Conservation (phyloP, 2,113 vertebrate genomes). For the Percina caprodes region DNA sequence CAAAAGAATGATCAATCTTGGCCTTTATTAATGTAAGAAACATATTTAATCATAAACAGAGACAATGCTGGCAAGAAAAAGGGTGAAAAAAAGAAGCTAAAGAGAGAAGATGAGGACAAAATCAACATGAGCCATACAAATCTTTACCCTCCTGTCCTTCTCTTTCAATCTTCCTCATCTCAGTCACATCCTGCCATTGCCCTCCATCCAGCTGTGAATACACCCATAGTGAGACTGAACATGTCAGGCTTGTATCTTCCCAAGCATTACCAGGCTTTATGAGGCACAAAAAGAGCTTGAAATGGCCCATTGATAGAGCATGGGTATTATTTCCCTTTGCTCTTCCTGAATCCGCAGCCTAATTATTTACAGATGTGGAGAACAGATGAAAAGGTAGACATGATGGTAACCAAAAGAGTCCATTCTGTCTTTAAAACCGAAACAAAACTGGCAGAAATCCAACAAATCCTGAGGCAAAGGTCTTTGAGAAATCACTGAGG, state of each 20-base stretch:
- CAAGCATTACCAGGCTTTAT: slow-evolving; percentile 60
- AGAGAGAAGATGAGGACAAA: slow-evolving; percentile 12
- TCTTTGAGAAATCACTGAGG: slow-evolving; percentile 44
- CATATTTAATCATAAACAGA: slow-evolving; percentile 8
- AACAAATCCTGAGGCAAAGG: slow-evolving; percentile 42
- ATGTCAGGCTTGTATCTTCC: slow-evolving; percentile 46
- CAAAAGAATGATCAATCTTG: not conserved
- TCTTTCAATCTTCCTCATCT: slow-evolving; percentile 9
- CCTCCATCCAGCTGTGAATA: slow-evolving; percentile 29
- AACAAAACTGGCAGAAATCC: slow-evolving; percentile 54
- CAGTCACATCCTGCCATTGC: slow-evolving; percentile 26
- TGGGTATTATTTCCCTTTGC: slow-evolving; percentile 65
- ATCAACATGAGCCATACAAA: not conserved
- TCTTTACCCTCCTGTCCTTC: not conserved
- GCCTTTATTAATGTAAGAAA: not conserved
- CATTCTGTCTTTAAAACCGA: slow-evolving; percentile 54
- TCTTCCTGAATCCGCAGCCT: slow-evolving; percentile 60
- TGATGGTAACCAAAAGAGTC: slow-evolving; percentile 56
- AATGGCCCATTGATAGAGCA: slow-evolving; percentile 69
- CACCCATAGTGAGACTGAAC: slow-evolving; percentile 21
- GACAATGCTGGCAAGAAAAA: not conserved
- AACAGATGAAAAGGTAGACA: slow-evolving; percentile 45
- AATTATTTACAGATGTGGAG: slow-evolving; percentile 79
- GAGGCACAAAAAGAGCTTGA: slow-evolving; percentile 56
- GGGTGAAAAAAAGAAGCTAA: not conserved